Conservation (phyloP, 2,888 invertebrate species). For the Drosophila anomalata region DNA sequence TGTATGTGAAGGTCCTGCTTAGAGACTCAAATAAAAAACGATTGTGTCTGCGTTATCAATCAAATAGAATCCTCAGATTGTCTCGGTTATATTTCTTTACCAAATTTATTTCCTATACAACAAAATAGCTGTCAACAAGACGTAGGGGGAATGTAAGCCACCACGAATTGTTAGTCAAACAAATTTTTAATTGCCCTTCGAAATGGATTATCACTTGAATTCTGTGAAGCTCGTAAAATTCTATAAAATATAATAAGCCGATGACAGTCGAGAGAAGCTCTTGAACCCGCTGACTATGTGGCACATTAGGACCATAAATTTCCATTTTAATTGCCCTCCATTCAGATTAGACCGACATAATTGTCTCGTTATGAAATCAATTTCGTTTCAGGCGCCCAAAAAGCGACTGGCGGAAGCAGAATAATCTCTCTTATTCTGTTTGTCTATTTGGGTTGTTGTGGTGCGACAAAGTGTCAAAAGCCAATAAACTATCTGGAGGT, state of each 20-base stretch:
- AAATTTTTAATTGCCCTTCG: conserved; percentile 60
- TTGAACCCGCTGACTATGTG: conserved; percentile 56
- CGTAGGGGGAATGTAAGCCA: neutral
- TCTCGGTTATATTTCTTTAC: too few relatives aligned
- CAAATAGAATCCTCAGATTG: too few relatives aligned
- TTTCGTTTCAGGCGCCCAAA: conserved; percentile 18
- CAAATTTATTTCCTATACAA: too few relatives aligned
- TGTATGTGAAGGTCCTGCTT: too few relatives aligned
- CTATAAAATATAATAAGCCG: conserved; percentile 48
- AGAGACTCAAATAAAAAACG: too few relatives aligned
- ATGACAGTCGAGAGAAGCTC: conserved; percentile 43
- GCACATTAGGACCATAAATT: conserved; percentile 69
- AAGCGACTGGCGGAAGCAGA: conserved; percentile 15
- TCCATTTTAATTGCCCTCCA: conserved; percentile 66
- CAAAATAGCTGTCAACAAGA: neutral
- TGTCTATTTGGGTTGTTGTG: conserved; percentile 20
- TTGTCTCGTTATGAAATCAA: conserved; percentile 45
- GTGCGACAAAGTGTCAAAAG: conserved; percentile 48
- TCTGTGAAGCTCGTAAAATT: conserved; percentile 48
- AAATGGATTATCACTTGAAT: conserved; percentile 51
- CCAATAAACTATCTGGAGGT: conserved; percentile 18
- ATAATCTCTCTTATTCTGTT: conserved; percentile 3
- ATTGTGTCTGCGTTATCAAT: too few relatives aligned
- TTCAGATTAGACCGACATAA: conserved; percentile 63
- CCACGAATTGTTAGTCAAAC: conserved; percentile 49